These are phyloP conservation scores for Dasypus novemcinctus DNA, from an alignment of 2,113 vertebrate genomes.

Conservation along the genomic window DNA sequence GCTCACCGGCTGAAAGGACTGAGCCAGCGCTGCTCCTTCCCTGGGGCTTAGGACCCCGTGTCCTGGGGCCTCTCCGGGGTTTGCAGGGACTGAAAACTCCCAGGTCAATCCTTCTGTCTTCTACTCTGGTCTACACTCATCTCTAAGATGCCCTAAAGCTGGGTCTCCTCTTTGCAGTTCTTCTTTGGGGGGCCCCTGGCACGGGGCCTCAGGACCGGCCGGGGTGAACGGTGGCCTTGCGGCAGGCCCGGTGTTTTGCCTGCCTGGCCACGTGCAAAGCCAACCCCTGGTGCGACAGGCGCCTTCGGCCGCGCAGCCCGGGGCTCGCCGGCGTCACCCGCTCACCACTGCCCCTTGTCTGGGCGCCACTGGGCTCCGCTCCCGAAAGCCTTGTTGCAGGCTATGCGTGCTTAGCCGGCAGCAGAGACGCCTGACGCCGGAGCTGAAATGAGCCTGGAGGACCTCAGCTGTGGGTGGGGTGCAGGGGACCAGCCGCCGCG, in stretches of 20 bases:
- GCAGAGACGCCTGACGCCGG: neutral
- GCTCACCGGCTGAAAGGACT: too few relatives aligned
- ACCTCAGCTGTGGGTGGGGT: neutral
- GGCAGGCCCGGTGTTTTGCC: accelerated
- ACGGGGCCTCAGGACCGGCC: accelerated
- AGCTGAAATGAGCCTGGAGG: neutral
- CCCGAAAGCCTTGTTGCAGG: neutral
- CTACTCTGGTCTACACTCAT: too few relatives aligned
- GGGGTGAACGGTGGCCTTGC: accelerated
- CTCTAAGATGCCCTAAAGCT: neutral
- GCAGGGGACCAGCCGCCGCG: neutral
- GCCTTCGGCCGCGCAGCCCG: too few relatives aligned
- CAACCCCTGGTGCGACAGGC: neutral
- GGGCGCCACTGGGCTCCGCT: too few relatives aligned
- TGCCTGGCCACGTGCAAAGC: neutral
- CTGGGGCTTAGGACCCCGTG: accelerated
- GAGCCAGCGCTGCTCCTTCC: neutral
- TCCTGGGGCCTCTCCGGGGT: neutral
- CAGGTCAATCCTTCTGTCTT: accelerated
- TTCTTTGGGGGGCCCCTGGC: too few relatives aligned
- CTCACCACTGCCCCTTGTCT: too few relatives aligned
- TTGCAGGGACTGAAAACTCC: neutral
- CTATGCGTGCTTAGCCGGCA: too few relatives aligned
- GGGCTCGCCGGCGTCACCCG: neutral
- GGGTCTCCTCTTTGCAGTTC: neutral